These are phyloP conservation scores for Phrynocephalus forsythii DNA, from an alignment of 2,797 vertebrate genomes.

Conservation along the genomic window DNA sequence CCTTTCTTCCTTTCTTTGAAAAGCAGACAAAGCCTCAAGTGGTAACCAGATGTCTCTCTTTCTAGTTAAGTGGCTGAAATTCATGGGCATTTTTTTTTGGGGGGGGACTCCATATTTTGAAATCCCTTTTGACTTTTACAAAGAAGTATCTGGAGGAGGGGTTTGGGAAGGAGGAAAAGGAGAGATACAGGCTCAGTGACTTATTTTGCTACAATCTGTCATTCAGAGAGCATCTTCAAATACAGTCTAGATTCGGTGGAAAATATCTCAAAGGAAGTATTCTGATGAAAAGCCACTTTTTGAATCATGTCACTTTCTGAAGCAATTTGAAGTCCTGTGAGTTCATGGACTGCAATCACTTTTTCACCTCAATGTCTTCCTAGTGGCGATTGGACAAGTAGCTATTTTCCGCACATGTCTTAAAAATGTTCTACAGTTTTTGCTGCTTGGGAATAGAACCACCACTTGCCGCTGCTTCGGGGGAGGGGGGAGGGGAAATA, in stretches of 20 bases:
- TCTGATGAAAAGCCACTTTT: not conserved
- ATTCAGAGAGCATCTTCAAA: not conserved
- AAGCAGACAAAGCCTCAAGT: conserved; percentile 1
- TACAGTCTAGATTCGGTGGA: not conserved
- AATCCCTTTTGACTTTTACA: not conserved
- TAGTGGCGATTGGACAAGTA: too few relatives aligned
- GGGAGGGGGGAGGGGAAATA: too few relatives aligned
- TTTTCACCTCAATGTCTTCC: not conserved
- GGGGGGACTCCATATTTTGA: too few relatives aligned
- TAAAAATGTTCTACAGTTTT: not conserved
- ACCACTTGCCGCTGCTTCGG: not conserved
- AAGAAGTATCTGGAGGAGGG: not conserved
- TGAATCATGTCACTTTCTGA: not conserved
- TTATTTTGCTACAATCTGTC: not conserved
- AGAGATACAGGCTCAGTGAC: not conserved
- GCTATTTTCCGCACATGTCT: not conserved
- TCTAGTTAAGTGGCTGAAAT: not conserved
- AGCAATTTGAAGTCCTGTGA: not conserved
- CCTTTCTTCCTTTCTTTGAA: not conserved
- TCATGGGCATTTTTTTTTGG: not conserved
- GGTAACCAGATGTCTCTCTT: conserved; percentile 23
- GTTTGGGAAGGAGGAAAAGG: not conserved
- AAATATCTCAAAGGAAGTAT: not conserved
- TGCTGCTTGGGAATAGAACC: not conserved
- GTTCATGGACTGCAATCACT: not conserved